Conservation (phyloP, 2,113 vertebrate genomes). For the Elachura formosa region DNA sequence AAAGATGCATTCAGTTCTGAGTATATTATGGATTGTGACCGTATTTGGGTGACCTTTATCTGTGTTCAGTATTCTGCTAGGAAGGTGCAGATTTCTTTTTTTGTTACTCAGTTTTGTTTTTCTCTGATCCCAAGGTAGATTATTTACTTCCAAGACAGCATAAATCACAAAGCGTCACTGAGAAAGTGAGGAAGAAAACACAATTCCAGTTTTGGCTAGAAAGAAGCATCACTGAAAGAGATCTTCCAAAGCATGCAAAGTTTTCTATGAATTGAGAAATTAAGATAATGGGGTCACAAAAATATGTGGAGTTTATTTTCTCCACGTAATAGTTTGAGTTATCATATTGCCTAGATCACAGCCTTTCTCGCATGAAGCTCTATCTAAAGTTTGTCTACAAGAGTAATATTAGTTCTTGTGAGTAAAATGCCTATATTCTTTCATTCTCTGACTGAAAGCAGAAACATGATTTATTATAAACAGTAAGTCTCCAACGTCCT, state of each 20-base stretch:
- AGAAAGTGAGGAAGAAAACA: background rate
- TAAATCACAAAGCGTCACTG: background rate
- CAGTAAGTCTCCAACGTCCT: background rate
- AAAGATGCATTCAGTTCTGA: background rate
- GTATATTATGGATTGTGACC: background rate
- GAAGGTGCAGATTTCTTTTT: background rate
- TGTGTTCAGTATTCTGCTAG: background rate
- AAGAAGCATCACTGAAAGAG: background rate
- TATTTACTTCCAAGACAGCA: background rate
- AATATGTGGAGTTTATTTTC: background rate
- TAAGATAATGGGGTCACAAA: background rate
- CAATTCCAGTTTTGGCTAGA: background rate
- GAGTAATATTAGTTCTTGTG: background rate
- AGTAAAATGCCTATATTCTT: background rate
- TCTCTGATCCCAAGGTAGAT: background rate
- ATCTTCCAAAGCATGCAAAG: background rate
- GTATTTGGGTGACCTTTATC: background rate
- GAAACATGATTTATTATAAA: slow-evolving; percentile 31
- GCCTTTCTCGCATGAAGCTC: background rate
- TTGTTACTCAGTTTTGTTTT: background rate
- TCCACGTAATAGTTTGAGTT: background rate
- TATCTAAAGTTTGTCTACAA: background rate
- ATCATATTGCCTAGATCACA: background rate
- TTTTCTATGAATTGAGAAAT: background rate
- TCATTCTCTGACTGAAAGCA: background rate